A percentile compares a stretch with the other conserved stretches of the same genome.
These are phyloP conservation scores for Echiichthys vipera DNA, from an alignment of 2,797 vertebrate species.

Conservation along the genomic window DNA sequence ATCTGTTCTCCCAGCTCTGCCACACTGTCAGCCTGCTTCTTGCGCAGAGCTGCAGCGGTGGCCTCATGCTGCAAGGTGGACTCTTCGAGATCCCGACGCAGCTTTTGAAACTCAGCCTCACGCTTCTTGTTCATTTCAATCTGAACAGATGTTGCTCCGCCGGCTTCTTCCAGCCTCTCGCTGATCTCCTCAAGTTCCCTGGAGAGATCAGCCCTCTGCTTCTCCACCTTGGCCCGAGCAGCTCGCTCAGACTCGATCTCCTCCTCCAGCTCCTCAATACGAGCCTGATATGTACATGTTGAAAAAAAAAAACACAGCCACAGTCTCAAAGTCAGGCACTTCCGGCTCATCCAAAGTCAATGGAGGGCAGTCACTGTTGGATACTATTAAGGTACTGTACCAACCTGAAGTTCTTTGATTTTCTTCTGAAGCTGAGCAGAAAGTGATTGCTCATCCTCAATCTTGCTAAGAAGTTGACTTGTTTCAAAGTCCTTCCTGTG, in stretches of 20 bases:
- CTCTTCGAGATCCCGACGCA: conserved; percentile 88
- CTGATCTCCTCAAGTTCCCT: conserved; percentile 92
- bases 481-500: conserved; percentile 92
- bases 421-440: conserved; percentile 77
- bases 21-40: conserved; percentile 89
- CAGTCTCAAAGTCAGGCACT: not conserved
- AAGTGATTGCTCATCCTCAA: conserved; percentile 89
- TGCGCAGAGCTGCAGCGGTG: conserved; percentile 82
- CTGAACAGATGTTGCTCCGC: conserved; percentile 86
- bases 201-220: conserved; percentile 84
- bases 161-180: conserved; percentile 87
- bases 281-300: conserved; percentile 74
- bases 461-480: conserved; percentile 87
- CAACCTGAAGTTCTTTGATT: conserved; percentile 90
- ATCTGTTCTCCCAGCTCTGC: conserved; percentile 90
- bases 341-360: not conserved
- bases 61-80: conserved; percentile 90
- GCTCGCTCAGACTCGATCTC: conserved; percentile 88
- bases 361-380: not conserved
- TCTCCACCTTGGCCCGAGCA: conserved; percentile 85
- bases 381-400: not conserved
- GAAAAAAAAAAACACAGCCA: not conserved
- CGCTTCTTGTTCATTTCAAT: conserved; percentile 91
- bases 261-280: conserved; percentile 89
- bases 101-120: conserved; percentile 89